Base-by-base conservation (phyloP, 2,888 invertebrate genomes). In the Dusona sp. region DNA sequence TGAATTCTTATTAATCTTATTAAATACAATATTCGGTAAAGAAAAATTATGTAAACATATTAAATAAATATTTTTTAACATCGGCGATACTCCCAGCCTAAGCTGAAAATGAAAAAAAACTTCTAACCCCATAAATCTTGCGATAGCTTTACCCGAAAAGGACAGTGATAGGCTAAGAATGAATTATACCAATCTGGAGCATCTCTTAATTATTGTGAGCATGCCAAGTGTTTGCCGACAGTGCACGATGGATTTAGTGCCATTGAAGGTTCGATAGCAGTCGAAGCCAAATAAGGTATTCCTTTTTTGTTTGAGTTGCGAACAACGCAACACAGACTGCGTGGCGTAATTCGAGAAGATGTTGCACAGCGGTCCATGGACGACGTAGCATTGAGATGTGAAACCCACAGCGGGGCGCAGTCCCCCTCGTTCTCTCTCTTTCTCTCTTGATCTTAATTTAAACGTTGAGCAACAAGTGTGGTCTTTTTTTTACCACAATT, bases 241-340 rank as follows among this genome's bases (percentile, higher is more conserved):
- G 68, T 25, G 36, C 68, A 45, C 65, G 75, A 78, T 65, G 68
- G 48, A 79, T 70, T 78, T 67, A 67, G 38, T 29, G 38, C 51
- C 73, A 54, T 78, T 38, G 65, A 25, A 51, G 48, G 42, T 72
- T 54, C 57, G 61, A 70, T 54, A n/a, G 25, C 57, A 11, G 22
- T 54, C 6, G n/a, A 61, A 42, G 38, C n/a, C 57, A 11, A n/a
- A n/a, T n/a, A n/a, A 38, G 57, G 25, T 16, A 29, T 68, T 33
- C 48, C 61, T 75, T 75, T 74, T 87, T 89, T 88, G 86, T 83
- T 86, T 83, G 85, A 88, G 89, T 89, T 88, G 92, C 91, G 90
- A 92, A 91, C 89, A 88, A 92, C 91, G 90, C 86, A 90, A 91
- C 84, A 57, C 92, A 92, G 92, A 92, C 92, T 89, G 91, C 90